Conservation (phyloP, 2,797 vertebrate species). For the Erpetoichthys calabaricus region DNA sequence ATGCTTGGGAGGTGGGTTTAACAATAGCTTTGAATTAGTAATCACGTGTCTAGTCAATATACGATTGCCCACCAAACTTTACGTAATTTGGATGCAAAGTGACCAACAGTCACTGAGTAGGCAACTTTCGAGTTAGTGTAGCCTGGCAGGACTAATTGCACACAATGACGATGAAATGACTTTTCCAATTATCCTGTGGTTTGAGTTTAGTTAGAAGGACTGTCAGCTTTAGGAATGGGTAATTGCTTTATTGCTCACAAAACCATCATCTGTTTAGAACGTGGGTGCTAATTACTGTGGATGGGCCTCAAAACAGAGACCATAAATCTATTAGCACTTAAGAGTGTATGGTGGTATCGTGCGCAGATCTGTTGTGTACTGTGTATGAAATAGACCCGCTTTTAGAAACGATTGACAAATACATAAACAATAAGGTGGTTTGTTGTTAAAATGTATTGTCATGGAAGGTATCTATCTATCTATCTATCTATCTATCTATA, state of each 20-base stretch:
- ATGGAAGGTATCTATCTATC: no score
- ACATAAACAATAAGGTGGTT: no score
- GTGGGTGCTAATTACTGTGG: conserved; percentile 85
- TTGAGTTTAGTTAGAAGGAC: conserved; percentile 72
- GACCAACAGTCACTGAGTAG: conserved; percentile 51
- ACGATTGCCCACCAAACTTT: no score
- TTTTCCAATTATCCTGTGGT: conserved; percentile 80
- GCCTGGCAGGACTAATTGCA: conserved; percentile 67
- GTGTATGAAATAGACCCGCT: no score
- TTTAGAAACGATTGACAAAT: no score
- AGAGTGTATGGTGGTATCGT: conserved; percentile 35
- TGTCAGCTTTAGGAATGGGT: conserved; percentile 73
- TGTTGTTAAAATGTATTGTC: no score
- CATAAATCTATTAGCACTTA: conserved; percentile 82
- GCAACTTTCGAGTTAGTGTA: conserved; percentile 49
- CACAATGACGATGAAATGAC: conserved; percentile 69
- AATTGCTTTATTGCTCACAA: conserved; percentile 93
- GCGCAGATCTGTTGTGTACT: no score
- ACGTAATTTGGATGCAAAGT: neutral
- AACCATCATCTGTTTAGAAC: conserved; percentile 87
- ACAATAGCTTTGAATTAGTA: no score
- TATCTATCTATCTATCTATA: no score
- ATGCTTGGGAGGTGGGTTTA: no score
- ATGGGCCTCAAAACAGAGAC: conserved; percentile 71
- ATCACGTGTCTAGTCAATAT: no score